Base-by-base conservation (phyloP, 2,888 invertebrate species). In the Notocelia uddmanniana region DNA sequence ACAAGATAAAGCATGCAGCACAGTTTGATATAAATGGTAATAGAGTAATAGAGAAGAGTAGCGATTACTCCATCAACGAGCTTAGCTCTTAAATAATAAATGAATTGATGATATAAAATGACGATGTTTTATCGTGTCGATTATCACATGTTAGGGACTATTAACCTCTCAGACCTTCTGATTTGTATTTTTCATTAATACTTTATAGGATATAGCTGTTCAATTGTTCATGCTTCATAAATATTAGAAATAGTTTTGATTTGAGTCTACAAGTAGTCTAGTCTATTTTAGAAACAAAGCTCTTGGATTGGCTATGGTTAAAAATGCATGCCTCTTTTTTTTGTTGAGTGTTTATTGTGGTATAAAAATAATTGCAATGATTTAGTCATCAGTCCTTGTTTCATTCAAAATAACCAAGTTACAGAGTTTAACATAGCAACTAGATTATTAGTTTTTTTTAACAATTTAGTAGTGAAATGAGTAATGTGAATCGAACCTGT, bases 261-360 rank as follows among this genome's bases (percentile, higher is more conserved):
- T 21, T 10, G n/a, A 45, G 3, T 48, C 10, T n/a, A 11, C 15
- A 41, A 3, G 1, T 10, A 1, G 19, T 10, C 34, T 23, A 8
- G 55, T 37, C 57, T 64, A 64, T 23, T 52, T 52, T 41, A 26
- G 70, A 59, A 66, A 52, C 57, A 70, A 64, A 26, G 41, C 52
- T 50, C 31, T 21, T 48, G 50, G 58, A 52, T 19, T 37, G 37
- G 19, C 19, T 58, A 21, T 52, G 9, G 31, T 50, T 19, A 23
- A 54, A 60, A 15, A 52, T 52, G 70, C 71, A 71, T 71, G 71
- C 66, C 0, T 15, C 66, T 0, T 15, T 54, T 66, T 31, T 54
- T 10, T 64, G 50, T 64, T 52, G n/a, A 31, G 11, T 34, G 19
- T 34, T 52, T 13, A 13, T 10, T 62, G 10, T 63, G 10, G 52